These are phyloP conservation scores for Heterodera schachtii DNA, from an alignment of 1,140 invertebrate species.

Conservation along the genomic window DNA sequence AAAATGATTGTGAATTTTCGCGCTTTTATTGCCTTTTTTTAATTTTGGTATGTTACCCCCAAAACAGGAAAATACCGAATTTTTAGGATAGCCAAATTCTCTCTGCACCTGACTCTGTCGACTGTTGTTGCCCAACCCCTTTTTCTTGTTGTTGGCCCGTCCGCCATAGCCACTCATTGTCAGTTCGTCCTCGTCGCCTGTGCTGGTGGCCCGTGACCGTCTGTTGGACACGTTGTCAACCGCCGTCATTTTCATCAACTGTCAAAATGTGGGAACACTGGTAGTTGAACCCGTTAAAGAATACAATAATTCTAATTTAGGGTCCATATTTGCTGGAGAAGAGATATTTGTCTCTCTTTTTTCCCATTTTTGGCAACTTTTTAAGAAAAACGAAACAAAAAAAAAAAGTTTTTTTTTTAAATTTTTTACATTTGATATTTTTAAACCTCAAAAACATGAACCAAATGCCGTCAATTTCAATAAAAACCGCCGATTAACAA, in stretches of 20 bases:
- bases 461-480: neutral
- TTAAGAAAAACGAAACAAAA: neutral
- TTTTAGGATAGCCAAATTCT: neutral
- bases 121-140: neutral
- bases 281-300: too few species aligned
- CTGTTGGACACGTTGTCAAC: neutral
- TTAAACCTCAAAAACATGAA: neutral
- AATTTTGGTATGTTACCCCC: too few species aligned
- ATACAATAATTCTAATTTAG: too few species aligned
- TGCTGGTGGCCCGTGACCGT: neutral
- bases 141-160: neutral
- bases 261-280: too few species aligned
- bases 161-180: neutral
- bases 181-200: neutral
- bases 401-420: conserved; percentile 12
- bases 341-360: neutral
- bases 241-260: neutral
- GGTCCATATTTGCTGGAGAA: neutral
- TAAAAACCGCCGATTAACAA: neutral
- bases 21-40: too few species aligned
- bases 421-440: neutral
- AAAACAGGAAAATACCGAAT: too few species aligned
- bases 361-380: neutral
- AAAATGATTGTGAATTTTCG: too few species aligned
- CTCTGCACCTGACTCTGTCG: neutral